Conservation (phyloP, 2,888 invertebrate species). For the Druceiella hillmani region DNA sequence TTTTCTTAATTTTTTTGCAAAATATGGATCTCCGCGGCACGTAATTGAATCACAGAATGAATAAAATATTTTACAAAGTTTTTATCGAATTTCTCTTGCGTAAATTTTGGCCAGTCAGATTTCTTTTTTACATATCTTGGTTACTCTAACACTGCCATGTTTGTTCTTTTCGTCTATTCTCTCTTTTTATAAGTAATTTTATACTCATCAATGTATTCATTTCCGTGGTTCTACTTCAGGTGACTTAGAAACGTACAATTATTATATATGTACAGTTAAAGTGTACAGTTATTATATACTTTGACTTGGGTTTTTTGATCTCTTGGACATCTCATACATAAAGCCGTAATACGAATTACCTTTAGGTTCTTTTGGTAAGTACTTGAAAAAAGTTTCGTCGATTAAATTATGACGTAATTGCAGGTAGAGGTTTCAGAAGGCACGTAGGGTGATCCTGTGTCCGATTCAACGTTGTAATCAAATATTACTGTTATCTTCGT, state of each 20-base stretch:
- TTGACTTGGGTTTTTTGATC: slow-evolving; percentile 16
- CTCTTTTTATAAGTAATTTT: slow-evolving; percentile 15
- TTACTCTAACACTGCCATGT: slow-evolving; percentile 4
- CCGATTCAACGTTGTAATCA: background rate
- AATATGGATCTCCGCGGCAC: slow-evolving; percentile 18
- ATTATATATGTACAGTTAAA: no score
- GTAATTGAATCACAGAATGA: slow-evolving; percentile 20
- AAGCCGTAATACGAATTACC: slow-evolving; percentile 12
- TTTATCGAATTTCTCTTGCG: no score
- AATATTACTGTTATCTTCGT: slow-evolving; percentile 4
- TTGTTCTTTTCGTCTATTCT: slow-evolving; percentile 10
- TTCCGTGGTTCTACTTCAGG: slow-evolving; percentile 18
- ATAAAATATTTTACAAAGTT: slow-evolving; percentile 17
- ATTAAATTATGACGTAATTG: slow-evolving; percentile 11
- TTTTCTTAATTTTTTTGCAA: slow-evolving; percentile 15
- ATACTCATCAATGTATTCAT: slow-evolving; percentile 14
- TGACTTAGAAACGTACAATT: no score
- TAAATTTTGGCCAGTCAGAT: slow-evolving; percentile 11
- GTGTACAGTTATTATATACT: slow-evolving; percentile 17
- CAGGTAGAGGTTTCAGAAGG: no score
- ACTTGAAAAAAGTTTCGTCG: slow-evolving; percentile 16
- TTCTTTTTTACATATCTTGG: slow-evolving; percentile 6
- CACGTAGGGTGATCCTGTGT: no score
- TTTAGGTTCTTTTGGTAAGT: slow-evolving; percentile 13
- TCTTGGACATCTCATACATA: slow-evolving; percentile 8